Evolutionary conservation across 1,140 invertebrate genomes (phyloP).

Genomic region (Galleria mellonella): DNA sequence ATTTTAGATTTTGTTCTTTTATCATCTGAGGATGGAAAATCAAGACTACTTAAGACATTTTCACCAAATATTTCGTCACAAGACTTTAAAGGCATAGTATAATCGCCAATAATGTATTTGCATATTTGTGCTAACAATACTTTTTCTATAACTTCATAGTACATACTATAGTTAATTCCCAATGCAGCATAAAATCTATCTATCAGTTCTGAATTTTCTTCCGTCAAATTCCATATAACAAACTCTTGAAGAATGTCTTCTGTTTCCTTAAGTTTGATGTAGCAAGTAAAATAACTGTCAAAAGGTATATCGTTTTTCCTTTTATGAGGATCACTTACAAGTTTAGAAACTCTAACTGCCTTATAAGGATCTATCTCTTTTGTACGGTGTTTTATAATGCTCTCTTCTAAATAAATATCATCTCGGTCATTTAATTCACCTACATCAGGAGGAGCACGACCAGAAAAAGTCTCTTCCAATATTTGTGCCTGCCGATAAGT

Average conservation of each 20-base stretch:
- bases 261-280: conserved; percentile 67
- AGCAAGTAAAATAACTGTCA: conserved; percentile 74
- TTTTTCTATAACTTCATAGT: conserved; percentile 73
- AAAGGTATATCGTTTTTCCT: conserved; percentile 39
- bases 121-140: conserved; percentile 71
- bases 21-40: conserved; percentile 47
- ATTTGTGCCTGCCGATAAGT: conserved; percentile 74
- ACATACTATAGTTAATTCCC: conserved; percentile 74
- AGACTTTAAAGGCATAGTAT: conserved; percentile 52
- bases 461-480: conserved; percentile 73
- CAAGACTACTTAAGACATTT: conserved; percentile 41
- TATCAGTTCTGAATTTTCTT: conserved; percentile 66
- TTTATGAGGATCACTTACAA: conserved; percentile 65
- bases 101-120: conserved; percentile 75
- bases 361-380: conserved; percentile 49
- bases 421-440: conserved; percentile 40
- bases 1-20: conserved; percentile 55
- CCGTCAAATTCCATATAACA: conserved; percentile 54
- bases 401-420: conserved; percentile 67
- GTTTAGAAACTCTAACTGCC: conserved; percentile 53
- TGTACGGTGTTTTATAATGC: conserved; percentile 48
- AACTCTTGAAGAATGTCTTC: conserved; percentile 59
- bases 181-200: conserved; percentile 75
- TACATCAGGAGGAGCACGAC: conserved; percentile 41
- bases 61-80: conserved; percentile 70